A percentile compares a stretch with the other conserved stretches of the same genome.
These are phyloP conservation scores for Anastatus disparis DNA, from an alignment of 1,140 invertebrate species.

Conservation along the genomic window DNA sequence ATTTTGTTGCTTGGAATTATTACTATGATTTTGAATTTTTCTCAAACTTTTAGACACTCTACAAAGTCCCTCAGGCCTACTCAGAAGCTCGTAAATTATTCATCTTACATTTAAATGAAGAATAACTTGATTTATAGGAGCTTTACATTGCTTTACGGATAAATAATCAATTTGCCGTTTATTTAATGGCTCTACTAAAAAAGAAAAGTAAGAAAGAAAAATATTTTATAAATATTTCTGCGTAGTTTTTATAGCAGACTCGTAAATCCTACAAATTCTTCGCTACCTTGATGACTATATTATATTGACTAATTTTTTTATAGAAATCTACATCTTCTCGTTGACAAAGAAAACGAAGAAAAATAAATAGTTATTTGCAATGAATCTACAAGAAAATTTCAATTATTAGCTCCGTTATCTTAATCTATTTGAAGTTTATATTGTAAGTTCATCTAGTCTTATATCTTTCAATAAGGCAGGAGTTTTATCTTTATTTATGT, in stretches of 20 bases:
- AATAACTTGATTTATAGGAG: slow-evolving; percentile 17
- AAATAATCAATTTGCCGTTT: background rate
- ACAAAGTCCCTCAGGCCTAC: slow-evolving; percentile 4
- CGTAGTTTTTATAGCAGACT: background rate
- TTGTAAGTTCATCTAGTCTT: slow-evolving; percentile 60
- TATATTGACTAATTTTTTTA: slow-evolving; percentile 57
- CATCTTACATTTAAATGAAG: slow-evolving; percentile 23
- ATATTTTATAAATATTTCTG: slow-evolving; percentile 2
- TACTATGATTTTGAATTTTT: background rate
- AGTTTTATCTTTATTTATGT: slow-evolving; percentile 59
- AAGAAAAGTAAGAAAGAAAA: background rate
- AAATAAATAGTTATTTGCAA: background rate
- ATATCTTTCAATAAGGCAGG: slow-evolving; percentile 63
- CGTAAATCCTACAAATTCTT: no score
- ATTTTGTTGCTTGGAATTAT: slow-evolving; percentile 54
- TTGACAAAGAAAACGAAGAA: slow-evolving; percentile 46
- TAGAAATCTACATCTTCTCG: slow-evolving; percentile 48
- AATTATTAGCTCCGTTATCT: slow-evolving; percentile 49
- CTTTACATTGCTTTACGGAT: background rate
- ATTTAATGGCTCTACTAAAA: background rate
- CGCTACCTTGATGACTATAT: no score
- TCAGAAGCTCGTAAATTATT: slow-evolving; percentile 27
- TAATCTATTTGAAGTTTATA: slow-evolving; percentile 47
- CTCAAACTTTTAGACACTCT: background rate
- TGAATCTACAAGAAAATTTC: slow-evolving; percentile 25